Conservation (phyloP, 2,113 vertebrate genomes). For the Atrichornis clamosus region DNA sequence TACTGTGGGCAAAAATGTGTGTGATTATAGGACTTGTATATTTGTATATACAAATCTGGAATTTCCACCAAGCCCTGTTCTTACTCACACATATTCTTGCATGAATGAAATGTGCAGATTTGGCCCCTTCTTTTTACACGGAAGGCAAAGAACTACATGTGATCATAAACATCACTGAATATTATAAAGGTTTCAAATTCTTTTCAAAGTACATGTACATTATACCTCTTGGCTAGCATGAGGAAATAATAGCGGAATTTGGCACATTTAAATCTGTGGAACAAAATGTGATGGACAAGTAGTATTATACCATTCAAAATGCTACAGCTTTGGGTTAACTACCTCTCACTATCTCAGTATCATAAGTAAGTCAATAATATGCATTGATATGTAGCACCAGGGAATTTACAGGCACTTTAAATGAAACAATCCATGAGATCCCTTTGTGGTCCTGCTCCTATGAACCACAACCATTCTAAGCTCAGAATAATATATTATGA, state of each 20-base stretch:
- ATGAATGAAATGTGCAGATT: not conserved
- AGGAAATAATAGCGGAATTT: not conserved
- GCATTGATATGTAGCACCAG: not conserved
- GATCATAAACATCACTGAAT: not conserved
- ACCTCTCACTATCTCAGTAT: not conserved
- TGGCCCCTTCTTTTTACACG: not conserved
- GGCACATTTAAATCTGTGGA: not conserved
- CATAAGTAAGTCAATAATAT: not conserved
- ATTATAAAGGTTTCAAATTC: not conserved
- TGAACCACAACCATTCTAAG: not conserved
- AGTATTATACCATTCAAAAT: not conserved
- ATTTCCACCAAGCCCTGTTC: not conserved
- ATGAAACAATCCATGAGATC: not conserved
- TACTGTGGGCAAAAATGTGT: not conserved
- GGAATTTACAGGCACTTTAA: not conserved
- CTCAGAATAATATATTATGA: not conserved
- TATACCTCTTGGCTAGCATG: not conserved
- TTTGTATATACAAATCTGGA: not conserved
- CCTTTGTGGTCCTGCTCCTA: not conserved
- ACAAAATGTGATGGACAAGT: not conserved
- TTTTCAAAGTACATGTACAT: not conserved
- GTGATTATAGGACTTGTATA: not conserved
- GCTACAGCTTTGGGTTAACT: not conserved
- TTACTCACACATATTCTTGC: not conserved
- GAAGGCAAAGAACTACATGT: not conserved